Base-by-base conservation (phyloP, 2,888 invertebrate species). In the Cenopis cana region DNA sequence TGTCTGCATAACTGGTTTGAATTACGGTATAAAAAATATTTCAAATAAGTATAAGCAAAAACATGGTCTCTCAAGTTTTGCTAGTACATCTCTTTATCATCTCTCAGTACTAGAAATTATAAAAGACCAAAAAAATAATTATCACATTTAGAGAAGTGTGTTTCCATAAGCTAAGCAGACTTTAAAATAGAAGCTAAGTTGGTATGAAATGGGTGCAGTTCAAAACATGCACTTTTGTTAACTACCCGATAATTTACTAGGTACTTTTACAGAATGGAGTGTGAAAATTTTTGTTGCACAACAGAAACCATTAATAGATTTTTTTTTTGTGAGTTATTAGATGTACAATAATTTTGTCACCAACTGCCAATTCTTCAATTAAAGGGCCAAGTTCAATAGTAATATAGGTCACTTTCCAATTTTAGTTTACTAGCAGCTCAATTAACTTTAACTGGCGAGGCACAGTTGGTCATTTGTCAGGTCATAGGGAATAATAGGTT, bases 401-500 rank as follows among this genome's bases (percentile, higher is more conserved):
- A 38, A 38, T 38, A 57, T 36, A 57, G 36, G 14, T 57, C 18
- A 18, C 12, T 57, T 57, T 20, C 12, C 11, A 36, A 38, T 6
- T 2, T 14, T 38, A 18, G 18, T 12, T 18, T 38, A 57, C 18
- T 57, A 57, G 10, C n/a, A 57, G 36, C 38, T 18, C 38, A 57
- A 20, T 20, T 57, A 57, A 38, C 18, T 57, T 38, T 18, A 38
- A 18, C 57, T 57, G 11, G 33, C 10, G 18, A 57, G 36, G 36
- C 57, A 57, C 36, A 36, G 57, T 38, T 41, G 18, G 59, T 41
- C 20, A n/a, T 59, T 41, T 41, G 59, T 24, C 24, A 59, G 41
- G 59, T 59, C 17, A 12, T 9, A 12, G 14, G 41, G 41, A 12
- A 59, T 59, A 50, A 59, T 57, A 59, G 67, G 41, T 41, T 59